A percentile compares a stretch with the other conserved stretches of the same genome.
Conservation (phyloP, 2,888 invertebrate species). For the Drosophila bunnanda region DNA sequence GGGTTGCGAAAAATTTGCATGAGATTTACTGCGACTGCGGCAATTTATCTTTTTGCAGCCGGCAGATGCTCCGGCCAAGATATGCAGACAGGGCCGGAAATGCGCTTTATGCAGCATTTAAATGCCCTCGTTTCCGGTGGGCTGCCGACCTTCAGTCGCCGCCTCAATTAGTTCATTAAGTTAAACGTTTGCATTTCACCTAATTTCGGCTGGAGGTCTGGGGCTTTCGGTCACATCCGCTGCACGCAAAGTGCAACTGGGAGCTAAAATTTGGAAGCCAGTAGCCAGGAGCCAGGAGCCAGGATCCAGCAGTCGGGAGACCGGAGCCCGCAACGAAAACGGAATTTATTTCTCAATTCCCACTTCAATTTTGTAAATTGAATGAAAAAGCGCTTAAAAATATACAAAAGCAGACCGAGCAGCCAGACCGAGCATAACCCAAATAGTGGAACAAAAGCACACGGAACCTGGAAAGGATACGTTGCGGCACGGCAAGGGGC, state of each 20-base stretch:
- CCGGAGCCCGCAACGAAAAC: slow-evolving; percentile 59
- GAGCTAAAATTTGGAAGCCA: slow-evolving; percentile 24
- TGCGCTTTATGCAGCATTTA: slow-evolving; percentile 74
- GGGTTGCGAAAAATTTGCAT: slow-evolving; percentile 61
- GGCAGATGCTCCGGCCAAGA: slow-evolving; percentile 58
- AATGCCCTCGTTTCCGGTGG: slow-evolving; percentile 69
- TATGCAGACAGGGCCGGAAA: slow-evolving; percentile 44
- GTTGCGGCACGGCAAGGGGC: background rate
- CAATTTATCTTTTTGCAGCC: slow-evolving; percentile 59
- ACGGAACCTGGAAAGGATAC: slow-evolving; percentile 33
- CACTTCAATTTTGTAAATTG: slow-evolving; percentile 84
- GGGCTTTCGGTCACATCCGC: slow-evolving; percentile 63
- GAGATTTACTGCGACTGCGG: slow-evolving; percentile 57
- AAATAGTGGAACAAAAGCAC: slow-evolving; percentile 74
- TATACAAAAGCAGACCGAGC: slow-evolving; percentile 76
- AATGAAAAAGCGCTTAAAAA: slow-evolving; percentile 83
- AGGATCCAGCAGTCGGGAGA: slow-evolving; percentile 31
- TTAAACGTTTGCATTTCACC: slow-evolving; percentile 79
- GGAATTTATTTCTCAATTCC: slow-evolving; percentile 84
- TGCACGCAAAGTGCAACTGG: slow-evolving; percentile 53
- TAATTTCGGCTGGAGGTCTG: slow-evolving; percentile 65
- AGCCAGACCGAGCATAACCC: slow-evolving; percentile 54
- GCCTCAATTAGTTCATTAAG: slow-evolving; percentile 80
- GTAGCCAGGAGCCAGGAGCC: slow-evolving; percentile 38
- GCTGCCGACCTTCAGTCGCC: slow-evolving; percentile 66